Evolutionary conservation across 2,888 invertebrate species (phyloP).

Genomic region (Brassicogethes aeneus): DNA sequence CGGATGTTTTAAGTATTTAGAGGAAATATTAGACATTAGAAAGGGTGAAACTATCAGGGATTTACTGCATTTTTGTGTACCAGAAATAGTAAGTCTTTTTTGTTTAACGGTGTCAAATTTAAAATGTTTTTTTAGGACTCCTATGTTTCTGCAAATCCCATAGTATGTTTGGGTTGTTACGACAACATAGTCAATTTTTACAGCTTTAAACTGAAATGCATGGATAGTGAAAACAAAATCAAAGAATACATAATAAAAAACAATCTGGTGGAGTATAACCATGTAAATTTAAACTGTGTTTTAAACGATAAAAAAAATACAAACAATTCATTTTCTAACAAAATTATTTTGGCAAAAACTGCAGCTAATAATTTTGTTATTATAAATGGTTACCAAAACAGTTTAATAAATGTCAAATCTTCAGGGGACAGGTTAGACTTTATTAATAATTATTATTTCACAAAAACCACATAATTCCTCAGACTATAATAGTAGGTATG

Average conservation of each 20-base stretch:
- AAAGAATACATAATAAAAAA: slow-evolving; percentile 21
- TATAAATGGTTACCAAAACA: too few species aligned
- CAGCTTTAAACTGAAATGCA: slow-evolving; percentile 27
- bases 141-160: slow-evolving; percentile 24
- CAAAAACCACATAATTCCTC: too few species aligned
- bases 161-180: slow-evolving; percentile 26
- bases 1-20: too few species aligned
- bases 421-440: too few species aligned
- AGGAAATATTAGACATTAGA: too few species aligned
- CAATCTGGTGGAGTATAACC: slow-evolving; percentile 21
- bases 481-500: too few species aligned
- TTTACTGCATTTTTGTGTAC: slow-evolving; percentile 27
- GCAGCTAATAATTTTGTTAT: too few species aligned
- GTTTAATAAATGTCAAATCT: too few species aligned
- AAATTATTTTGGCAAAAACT: too few species aligned
- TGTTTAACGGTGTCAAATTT: neutral
- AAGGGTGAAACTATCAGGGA: slow-evolving; percentile 23
- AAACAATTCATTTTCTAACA: too few species aligned
- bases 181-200: slow-evolving; percentile 23
- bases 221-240: slow-evolving; percentile 25
- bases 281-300: slow-evolving; percentile 23
- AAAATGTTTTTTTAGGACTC: slow-evolving; percentile 23
- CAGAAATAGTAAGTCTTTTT: slow-evolving; percentile 25
- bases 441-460: too few species aligned
- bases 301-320: slow-evolving; percentile 17